Evolutionary conservation across 2,113 vertebrate genomes (phyloP).

Genomic region (Proterorhinus semilunaris): DNA sequence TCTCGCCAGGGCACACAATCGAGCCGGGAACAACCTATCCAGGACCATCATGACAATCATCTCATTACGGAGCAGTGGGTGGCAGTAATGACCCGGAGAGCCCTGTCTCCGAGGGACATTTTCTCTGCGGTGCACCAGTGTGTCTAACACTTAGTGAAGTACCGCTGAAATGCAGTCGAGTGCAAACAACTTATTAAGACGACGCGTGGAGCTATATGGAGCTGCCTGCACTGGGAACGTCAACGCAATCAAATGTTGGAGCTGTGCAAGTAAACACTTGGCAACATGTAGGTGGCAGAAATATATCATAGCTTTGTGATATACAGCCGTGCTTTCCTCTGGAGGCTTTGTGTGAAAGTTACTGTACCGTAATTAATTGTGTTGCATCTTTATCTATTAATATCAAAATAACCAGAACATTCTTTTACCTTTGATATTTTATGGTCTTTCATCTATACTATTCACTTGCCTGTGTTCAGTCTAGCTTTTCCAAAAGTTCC

Average conservation of each 20-base stretch:
- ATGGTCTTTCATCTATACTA: not conserved
- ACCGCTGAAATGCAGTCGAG: constrained; percentile 49
- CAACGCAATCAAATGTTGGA: constrained; percentile 5
- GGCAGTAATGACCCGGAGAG: constrained; percentile 43
- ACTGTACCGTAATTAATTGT: not conserved
- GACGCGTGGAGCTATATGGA: constrained; percentile 35
- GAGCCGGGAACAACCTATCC: constrained; percentile 53
- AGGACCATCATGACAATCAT: constrained; percentile 65
- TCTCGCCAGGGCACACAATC: constrained; percentile 58
- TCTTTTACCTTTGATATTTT: not conserved
- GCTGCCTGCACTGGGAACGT: constrained; percentile 22
- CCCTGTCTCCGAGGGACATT: constrained; percentile 39
- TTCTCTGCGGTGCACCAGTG: constrained; percentile 33
- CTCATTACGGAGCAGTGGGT: constrained; percentile 62
- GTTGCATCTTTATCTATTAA: too few relatives aligned
- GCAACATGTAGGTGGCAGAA: not conserved
- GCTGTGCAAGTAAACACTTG: constrained; percentile 2
- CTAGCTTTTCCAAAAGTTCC: not conserved
- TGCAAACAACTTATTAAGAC: constrained; percentile 65
- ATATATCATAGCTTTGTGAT: not conserved
- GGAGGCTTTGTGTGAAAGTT: not conserved
- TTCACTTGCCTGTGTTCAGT: not conserved
- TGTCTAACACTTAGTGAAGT: constrained; percentile 52
- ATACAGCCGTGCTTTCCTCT: not conserved
- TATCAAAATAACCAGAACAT: not conserved